Evolutionary conservation across 2,888 invertebrate genomes (phyloP), one percentile per base, ranked within the genome.

Genomic region (Erebia palarica): DNA sequence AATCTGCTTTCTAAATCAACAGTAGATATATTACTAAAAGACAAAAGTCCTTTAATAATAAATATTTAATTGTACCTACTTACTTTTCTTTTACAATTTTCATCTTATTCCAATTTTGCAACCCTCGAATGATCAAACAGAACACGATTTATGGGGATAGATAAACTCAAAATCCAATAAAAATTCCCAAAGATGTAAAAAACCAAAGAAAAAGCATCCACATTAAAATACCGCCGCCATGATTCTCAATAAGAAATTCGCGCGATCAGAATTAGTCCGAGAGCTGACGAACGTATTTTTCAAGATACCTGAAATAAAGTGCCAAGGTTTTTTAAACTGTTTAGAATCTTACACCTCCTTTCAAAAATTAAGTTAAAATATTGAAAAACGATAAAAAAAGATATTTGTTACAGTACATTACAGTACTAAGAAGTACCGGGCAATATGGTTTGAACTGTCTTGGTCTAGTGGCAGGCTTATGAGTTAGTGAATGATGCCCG

Each of bases 151-250:
- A 63, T 21, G 49, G 18, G 61, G 49, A 14, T 27, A 47, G 3
- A 44, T 63, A 14, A 47, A 63, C 49, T 49, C 49, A 27, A 63
- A 63, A 49, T 63, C 49, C 63, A 63, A 63, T 63, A 63, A 63
- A 63, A 63, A 49, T 8, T 14, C 49, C 63, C 63, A 10, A 3
- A 63, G 13, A 49, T 47, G 49, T 49, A 63, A 42, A 61, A 63
- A 63, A 21, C 63, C 63, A 63, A 63, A 49, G 63, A 21, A 49
- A 63, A 7, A 63, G 49, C 18, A 47, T 63, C 18, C 47, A 21
- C 63, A 63, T 63, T 63, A 63, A 63, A 63, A 63, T 14, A 63
- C 63, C 49, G 18, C 61, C 61, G 18, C 18, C 18, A 13, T 61
- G 47, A 47, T 44, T 60, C 60, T 61, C 44, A 47, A 61, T 44